Evolutionary conservation across 2,113 vertebrate genomes (phyloP).

Genomic region (Panthera uncia): DNA sequence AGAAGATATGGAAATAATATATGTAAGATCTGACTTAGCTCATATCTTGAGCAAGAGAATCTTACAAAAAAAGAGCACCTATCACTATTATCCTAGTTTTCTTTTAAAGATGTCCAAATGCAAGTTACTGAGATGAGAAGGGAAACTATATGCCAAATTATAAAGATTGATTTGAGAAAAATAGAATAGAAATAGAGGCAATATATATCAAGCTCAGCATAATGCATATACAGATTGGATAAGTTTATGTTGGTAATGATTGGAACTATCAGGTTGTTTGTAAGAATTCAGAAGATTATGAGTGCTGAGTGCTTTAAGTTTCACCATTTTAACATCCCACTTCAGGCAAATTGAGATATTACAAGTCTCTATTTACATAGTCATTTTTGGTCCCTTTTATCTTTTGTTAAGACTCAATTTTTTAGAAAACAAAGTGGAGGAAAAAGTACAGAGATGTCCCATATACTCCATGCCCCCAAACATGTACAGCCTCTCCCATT

Average conservation of each 20-base stretch:
- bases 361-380: too few relatives aligned
- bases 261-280: not conserved
- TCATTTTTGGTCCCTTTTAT: not conserved
- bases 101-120: not conserved
- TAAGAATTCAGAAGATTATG: not conserved
- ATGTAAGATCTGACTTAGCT: not conserved
- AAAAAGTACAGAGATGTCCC: not conserved
- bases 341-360: not conserved
- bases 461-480: too few relatives aligned
- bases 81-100: not conserved
- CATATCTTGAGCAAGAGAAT: not conserved
- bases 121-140: not conserved
- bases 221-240: not conserved
- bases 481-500: not conserved
- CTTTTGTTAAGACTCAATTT: not conserved
- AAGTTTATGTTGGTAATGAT: not conserved
- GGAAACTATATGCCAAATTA: not conserved
- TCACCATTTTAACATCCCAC: not conserved
- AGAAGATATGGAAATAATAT: not conserved
- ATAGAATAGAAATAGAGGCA: not conserved
- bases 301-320: not conserved
- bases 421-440: not conserved
- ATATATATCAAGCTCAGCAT: not conserved
- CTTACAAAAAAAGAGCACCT: not conserved
- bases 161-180: not conserved